phyloP scores from a whole-genome alignment of 2,113 vertebrate genomes.

The Phocoena sinus region DNA sequence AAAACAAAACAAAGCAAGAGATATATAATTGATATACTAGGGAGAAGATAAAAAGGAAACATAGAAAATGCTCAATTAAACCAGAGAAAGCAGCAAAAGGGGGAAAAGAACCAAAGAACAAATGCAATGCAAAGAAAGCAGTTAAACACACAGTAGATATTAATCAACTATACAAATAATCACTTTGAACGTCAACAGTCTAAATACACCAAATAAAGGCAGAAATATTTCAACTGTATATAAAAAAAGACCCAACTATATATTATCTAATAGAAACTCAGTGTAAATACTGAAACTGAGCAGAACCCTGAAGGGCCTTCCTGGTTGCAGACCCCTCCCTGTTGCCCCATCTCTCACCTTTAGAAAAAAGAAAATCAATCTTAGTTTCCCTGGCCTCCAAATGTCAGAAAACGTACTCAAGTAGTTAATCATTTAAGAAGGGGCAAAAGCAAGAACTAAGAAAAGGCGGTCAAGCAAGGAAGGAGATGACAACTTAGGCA shows the following conservation, averaged over 20 bases:
- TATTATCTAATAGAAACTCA: background rate
- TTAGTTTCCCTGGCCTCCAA: no score
- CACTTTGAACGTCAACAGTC: background rate
- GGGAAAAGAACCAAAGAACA: background rate
- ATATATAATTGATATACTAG: background rate
- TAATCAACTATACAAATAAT: background rate
- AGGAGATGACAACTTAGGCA: no score
- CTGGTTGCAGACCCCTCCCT: no score
- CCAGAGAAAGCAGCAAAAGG: background rate
- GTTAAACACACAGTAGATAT: background rate
- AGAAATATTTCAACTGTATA: background rate
- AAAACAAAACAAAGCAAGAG: background rate
- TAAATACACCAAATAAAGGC: background rate
- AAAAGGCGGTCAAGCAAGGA: no score
- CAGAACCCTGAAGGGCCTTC: no score
- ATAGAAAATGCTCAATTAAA: background rate
- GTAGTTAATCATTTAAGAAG: no score
- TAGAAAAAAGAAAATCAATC: no score
- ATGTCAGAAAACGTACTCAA: no score
- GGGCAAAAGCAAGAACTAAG: no score
- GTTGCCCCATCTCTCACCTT: no score
- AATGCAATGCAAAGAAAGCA: background rate
- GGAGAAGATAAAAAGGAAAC: background rate
- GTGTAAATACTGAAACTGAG: background rate
- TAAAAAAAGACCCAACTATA: background rate